Conservation (phyloP, 2,113 vertebrate species). For the Hyperoodon ampullatus region DNA sequence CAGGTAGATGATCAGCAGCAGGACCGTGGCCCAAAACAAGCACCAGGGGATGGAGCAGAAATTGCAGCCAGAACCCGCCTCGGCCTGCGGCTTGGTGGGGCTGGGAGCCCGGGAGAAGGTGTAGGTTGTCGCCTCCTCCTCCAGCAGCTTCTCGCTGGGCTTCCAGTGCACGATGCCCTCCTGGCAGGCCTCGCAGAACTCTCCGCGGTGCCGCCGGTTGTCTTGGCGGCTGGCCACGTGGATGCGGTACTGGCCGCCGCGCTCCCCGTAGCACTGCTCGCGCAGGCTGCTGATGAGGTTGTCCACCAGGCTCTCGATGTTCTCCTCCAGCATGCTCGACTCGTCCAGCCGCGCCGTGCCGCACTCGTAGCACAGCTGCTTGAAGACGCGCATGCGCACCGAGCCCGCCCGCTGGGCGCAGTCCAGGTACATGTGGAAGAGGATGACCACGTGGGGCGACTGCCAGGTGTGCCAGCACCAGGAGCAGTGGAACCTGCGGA, state of each 20-base stretch:
- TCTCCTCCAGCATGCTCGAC: conserved; percentile 80
- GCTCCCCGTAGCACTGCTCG: conserved; percentile 84
- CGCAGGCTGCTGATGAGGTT: conserved; percentile 88
- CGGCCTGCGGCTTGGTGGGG: conserved; percentile 44
- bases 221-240: conserved; percentile 74
- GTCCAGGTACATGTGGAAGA: conserved; percentile 82
- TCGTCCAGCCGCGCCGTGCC: conserved; percentile 61
- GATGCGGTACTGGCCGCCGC: conserved; percentile 47
- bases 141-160: conserved; percentile 72
- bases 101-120: conserved; percentile 69
- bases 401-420: background rate
- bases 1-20: conserved; percentile 77
- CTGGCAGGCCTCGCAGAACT: conserved; percentile 88
- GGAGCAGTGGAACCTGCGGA: conserved; percentile 86
- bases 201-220: conserved; percentile 80
- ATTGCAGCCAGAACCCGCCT: conserved; percentile 65
- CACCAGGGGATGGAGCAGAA: conserved; percentile 80
- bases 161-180: conserved; percentile 78
- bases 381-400: conserved; percentile 81
- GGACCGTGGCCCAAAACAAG: conserved; percentile 73
- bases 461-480: conserved; percentile 64
- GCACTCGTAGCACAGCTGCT: conserved; percentile 86
- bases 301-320: conserved; percentile 84
- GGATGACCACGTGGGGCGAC: conserved; percentile 82
- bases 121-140: conserved; percentile 74